Evolutionary conservation across 2,797 vertebrate genomes (phyloP).

Genomic region (Falco rusticolus): DNA sequence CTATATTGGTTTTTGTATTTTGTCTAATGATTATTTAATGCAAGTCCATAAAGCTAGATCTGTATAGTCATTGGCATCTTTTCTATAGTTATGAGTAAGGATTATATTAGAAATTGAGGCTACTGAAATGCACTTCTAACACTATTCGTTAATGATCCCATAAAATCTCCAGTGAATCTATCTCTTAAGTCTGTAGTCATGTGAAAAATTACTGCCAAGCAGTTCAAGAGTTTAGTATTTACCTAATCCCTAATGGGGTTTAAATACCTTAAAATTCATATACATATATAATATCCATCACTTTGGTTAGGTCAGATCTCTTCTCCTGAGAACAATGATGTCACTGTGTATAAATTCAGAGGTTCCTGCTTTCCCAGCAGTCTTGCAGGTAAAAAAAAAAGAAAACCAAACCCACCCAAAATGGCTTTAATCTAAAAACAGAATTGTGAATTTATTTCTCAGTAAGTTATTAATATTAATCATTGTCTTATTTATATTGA

Average conservation of each 20-base stretch:
- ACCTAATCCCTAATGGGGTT: not conserved
- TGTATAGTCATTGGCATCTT: not conserved
- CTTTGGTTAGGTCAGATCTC: not conserved
- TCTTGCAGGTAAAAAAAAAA: not conserved
- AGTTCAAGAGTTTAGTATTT: not conserved
- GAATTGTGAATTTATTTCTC: not conserved
- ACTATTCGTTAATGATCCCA: not conserved
- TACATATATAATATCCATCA: not conserved
- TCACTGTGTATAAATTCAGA: not conserved
- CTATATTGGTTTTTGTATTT: not conserved
- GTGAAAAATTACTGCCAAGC: not conserved
- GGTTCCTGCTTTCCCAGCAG: not conserved
- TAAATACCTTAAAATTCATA: not conserved
- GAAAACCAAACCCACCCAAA: not conserved
- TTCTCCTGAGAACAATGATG: not conserved
- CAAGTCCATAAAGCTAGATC: not conserved
- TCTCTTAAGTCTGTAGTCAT: not conserved
- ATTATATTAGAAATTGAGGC: not conserved
- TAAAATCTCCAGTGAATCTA: not conserved
- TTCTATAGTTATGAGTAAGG: not conserved
- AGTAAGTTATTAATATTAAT: not conserved
- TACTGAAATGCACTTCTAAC: not conserved
- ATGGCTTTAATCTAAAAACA: not conserved
- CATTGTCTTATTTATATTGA: not conserved
- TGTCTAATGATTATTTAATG: not conserved